Evolutionary conservation across 2,888 invertebrate genomes (phyloP), one percentile per base, ranked within the genome.

Genomic region (Nectonema munidae): DNA sequence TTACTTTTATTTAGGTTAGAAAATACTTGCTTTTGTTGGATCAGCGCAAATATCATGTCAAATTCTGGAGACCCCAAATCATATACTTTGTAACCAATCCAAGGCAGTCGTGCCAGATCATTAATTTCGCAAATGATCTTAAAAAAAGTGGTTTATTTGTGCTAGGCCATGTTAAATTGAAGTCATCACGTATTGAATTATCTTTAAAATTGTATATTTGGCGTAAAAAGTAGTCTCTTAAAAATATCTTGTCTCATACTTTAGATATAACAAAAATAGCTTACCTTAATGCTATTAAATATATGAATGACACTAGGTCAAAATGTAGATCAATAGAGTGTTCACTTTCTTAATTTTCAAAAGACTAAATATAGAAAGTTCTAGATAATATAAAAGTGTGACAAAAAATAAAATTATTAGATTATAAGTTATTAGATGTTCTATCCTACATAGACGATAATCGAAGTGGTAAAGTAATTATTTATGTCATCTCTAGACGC

Each of bases 11-110:
- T 3, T 53, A 70, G 67, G 73, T 81, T 5, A 64, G 95, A 29
- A 99, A 99, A 54, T 95, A 95, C 58, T 62, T 95, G 6, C 61
- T 99, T 1, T 67, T 95, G 55, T 56, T 95, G 52, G 95, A 95
- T 56, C 72, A 75, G 1, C 66, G 95, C 0, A 83, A 95, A 45
- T 76, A 83, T 52, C 95, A 95, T 56, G 86, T 99, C 2, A 89
- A 89, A 59, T 95, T 81, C 58, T 95, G 95, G 95, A 62, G 89
- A 2, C 89, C 89, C 0, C 89, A 95, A 61, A 72, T 95, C 59
- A 57, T 95, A 39, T 60, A 95, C 2, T 62, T 95, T 55, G 71
- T 95, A 1, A 67, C 76, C 1, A 76, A 77, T 41, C 89, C 89
- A 1, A 61, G 83, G 6, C 71, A 76, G 4, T 65, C 70, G 9